Percentiles rank a stretch among this genome's conserved stretches.
Evolutionary conservation across 2,888 invertebrate genomes (phyloP).

Genomic region (Thyatira batis): DNA sequence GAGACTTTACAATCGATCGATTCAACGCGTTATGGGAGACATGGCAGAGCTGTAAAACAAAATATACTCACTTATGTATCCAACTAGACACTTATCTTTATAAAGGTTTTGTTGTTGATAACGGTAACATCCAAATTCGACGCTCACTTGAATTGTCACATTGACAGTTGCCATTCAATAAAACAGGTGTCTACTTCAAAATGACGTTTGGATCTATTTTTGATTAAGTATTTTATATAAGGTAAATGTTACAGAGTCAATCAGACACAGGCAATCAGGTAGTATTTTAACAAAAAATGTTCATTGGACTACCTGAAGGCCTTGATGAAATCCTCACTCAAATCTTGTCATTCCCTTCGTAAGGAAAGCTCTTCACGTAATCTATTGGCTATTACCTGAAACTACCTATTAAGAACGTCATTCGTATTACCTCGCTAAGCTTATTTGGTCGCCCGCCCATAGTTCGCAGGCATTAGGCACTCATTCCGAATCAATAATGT

Average conservation of each 20-base stretch:
- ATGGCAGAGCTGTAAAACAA: slow-evolving; percentile 35
- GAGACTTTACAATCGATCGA: slow-evolving; percentile 59
- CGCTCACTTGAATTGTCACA: too few species aligned
- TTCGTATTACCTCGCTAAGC: slow-evolving; percentile 13
- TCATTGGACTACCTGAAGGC: background rate
- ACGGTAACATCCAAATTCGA: too few species aligned
- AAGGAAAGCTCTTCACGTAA: slow-evolving; percentile 17
- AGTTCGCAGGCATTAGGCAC: slow-evolving; percentile 26
- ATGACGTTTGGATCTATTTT: too few species aligned
- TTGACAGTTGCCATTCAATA: too few species aligned
- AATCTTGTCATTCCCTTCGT: slow-evolving; percentile 2
- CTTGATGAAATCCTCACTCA: background rate
- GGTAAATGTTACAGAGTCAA: too few species aligned
- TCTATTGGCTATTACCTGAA: slow-evolving; percentile 25
- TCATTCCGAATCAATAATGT: slow-evolving; percentile 24
- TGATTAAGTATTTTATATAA: too few species aligned
- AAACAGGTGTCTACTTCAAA: too few species aligned
- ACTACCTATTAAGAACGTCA: slow-evolving; percentile 20
- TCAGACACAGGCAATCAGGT: too few species aligned
- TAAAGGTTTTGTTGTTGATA: background rate
- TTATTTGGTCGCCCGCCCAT: slow-evolving; percentile 23
- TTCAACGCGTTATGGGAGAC: slow-evolving; percentile 46
- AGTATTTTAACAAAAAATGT: too few species aligned
- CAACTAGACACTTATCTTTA: background rate
- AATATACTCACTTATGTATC: slow-evolving; percentile 26